Evolutionary conservation across 1,140 invertebrate species (phyloP).

Genomic region (Aphaenogaster floridana): DNA sequence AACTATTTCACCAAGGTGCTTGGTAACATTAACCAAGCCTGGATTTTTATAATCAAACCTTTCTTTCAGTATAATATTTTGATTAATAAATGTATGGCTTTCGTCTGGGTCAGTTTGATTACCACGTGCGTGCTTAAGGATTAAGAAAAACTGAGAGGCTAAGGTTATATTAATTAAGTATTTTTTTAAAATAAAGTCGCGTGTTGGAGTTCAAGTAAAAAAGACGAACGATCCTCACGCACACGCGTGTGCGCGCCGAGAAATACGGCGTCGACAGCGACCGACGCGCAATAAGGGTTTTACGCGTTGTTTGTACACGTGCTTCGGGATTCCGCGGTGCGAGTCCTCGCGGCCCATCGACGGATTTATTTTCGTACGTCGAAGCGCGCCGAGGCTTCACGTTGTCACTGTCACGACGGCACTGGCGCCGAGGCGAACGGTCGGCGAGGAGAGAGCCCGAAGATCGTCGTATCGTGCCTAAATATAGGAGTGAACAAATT

Average conservation of each 20-base stretch:
- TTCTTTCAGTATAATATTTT: too few relatives aligned
- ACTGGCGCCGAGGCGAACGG: slow-evolving; percentile 68
- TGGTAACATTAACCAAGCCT: too few relatives aligned
- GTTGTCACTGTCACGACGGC: slow-evolving; percentile 64
- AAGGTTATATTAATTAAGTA: not conserved
- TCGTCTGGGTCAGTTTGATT: too few relatives aligned
- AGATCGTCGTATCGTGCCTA: slow-evolving; percentile 67
- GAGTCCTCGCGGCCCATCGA: slow-evolving; percentile 63
- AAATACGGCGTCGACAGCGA: slow-evolving; percentile 28
- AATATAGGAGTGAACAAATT: slow-evolving; percentile 83
- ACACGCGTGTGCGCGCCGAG: not conserved
- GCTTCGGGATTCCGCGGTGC: slow-evolving; percentile 60
- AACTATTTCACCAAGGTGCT: too few relatives aligned
- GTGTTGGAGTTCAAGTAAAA: not conserved
- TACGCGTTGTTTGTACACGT: slow-evolving; percentile 72
- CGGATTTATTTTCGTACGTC: slow-evolving; percentile 76
- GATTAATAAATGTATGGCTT: too few relatives aligned
- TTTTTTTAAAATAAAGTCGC: not conserved
- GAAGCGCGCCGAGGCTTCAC: slow-evolving; percentile 36
- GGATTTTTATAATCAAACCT: too few relatives aligned
- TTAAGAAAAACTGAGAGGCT: not conserved
- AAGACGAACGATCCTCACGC: not conserved
- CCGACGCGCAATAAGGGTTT: slow-evolving; percentile 59
- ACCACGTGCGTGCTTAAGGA: too few relatives aligned
- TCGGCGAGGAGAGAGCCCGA: slow-evolving; percentile 43